Conservation (phyloP, 2,797 vertebrate genomes). For the Danio choprae region DNA sequence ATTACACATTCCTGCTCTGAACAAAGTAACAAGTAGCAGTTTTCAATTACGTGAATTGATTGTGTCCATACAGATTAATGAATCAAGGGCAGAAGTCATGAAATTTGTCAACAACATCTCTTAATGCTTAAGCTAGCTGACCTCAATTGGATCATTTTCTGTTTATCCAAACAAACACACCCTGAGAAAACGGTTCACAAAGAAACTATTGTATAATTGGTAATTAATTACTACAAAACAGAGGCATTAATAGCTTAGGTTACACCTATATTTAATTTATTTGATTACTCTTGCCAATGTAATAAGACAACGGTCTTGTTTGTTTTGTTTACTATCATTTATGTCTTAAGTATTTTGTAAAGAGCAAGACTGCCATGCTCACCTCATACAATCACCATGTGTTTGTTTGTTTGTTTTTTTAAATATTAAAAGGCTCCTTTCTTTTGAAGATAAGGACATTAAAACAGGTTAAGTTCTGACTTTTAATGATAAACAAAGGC, state of each 20-base stretch:
- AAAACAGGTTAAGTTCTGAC: background rate
- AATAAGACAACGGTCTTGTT: background rate
- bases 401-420: no score
- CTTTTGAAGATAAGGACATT: background rate
- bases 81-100: background rate
- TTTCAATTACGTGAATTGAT: background rate
- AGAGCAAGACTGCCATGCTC: background rate
- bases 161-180: slow-evolving; percentile 10
- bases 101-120: background rate
- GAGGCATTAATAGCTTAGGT: background rate
- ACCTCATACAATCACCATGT: background rate
- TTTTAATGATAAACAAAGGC: no score
- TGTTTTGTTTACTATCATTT: background rate
- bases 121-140: background rate
- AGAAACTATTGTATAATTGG: background rate
- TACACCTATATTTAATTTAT: background rate
- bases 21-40: background rate
- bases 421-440: background rate
- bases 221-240: background rate
- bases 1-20: background rate
- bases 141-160: background rate
- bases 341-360: background rate
- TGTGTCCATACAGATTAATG: background rate
- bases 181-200: background rate
- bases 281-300: background rate